phyloP scores from a whole-genome alignment of 1,140 invertebrate genomes.

The Pseudachorutes palmiensis region DNA sequence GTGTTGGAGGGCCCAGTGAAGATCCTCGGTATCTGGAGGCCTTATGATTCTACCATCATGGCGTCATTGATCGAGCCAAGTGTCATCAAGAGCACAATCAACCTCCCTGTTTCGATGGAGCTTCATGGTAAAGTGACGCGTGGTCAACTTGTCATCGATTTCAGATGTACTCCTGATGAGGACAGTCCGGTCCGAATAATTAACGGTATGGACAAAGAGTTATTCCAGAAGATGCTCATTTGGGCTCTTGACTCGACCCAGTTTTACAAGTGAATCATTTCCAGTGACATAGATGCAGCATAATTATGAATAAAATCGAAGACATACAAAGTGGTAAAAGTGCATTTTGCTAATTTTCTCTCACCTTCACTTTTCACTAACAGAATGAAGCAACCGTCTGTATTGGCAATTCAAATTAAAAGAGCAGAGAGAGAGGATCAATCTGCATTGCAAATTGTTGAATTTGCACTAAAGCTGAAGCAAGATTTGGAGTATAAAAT shows the following conservation, averaged over 20 bases:
- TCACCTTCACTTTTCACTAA: background rate
- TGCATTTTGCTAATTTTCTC: background rate
- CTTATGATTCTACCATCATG: background rate
- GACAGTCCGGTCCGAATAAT: background rate
- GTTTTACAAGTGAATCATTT: background rate
- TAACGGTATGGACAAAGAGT: background rate
- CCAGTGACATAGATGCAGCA: too few species aligned
- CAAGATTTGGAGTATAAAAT: background rate
- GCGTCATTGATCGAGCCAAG: background rate
- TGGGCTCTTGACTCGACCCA: slow-evolving; percentile 5
- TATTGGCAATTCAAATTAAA: background rate
- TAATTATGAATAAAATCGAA: too few species aligned
- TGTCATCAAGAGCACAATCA: slow-evolving; percentile 2
- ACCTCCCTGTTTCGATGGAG: background rate
- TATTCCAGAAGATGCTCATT: background rate
- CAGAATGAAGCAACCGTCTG: background rate
- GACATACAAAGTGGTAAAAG: background rate
- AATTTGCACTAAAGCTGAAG: too few species aligned
- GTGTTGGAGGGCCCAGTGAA: background rate
- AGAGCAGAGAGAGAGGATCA: background rate
- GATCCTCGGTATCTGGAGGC: background rate
- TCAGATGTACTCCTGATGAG: background rate
- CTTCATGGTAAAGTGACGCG: background rate
- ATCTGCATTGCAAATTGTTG: slow-evolving; percentile 4
- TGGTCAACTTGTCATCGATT: slow-evolving; percentile 4